Evolutionary conservation across 2,888 invertebrate genomes (phyloP), one percentile per base, ranked within the genome.

Genomic region (Stenolophus ochropezus): DNA sequence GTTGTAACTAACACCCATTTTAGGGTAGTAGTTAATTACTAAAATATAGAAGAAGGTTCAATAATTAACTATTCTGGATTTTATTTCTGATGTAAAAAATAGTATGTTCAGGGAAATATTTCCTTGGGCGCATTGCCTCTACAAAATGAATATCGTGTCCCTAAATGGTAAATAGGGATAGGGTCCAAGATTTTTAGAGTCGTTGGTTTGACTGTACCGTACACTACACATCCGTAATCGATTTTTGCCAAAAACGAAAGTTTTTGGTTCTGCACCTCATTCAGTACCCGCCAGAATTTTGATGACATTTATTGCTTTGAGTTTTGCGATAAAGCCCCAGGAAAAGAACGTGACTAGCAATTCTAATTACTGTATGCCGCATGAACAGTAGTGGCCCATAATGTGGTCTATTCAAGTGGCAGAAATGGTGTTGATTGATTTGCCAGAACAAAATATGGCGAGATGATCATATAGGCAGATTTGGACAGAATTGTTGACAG

Each of bases 141-240:
- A n/a, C n/a, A n/a, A 0, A 83, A 8, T 1, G 78, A 53, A 0
- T 83, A 11, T 77, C 83, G 51, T 0, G 83, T 53, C 0, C 56
- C 82, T 21, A 53, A 51, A 16, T 83, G 80, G 6, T 84, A 84
- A 1, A 85, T 51, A 0, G 84, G n/a, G 16, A n/a, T n/a, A n/a
- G n/a, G n/a, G n/a, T n/a, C 84, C 65, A 18, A 56, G 56, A 5
- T 5, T 21, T 82, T 6, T 2, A 74, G 42, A 8, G 27, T 33
- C 2, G 11, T 27, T 16, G 61, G 8, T 42, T 42, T 69, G 4
- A 83, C 84, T 1, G 84, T 83, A 8, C 79, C 82, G 27, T 85
- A 85, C 20, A 85, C 49, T 27, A 84, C 79, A 1, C 83, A 82
- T 1, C 85, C 84, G 25, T 85, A 85, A 20, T 85, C 84, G 0